Conservation (phyloP, 2,113 vertebrate genomes). For the Hydrochoerus hydrochaeris region DNA sequence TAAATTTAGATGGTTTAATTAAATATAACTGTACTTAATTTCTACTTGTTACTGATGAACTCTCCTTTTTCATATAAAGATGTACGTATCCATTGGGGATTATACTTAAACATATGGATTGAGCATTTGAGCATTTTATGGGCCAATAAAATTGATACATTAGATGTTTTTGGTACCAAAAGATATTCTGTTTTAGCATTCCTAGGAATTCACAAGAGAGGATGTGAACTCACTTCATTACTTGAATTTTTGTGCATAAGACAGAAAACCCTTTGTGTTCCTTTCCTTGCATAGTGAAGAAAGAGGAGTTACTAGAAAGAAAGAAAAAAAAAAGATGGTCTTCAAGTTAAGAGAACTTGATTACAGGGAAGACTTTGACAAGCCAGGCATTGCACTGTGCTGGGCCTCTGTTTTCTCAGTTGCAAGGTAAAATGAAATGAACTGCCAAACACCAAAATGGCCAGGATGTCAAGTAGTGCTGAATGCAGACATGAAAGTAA, state of each 20-base stretch:
- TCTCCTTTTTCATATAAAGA: neutral
- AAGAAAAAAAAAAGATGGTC: neutral
- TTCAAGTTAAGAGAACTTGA: neutral
- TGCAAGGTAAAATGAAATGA: neutral
- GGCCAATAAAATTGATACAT: neutral
- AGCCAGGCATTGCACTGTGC: neutral
- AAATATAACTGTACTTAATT: neutral
- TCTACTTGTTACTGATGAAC: neutral
- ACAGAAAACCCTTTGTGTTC: neutral
- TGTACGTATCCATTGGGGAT: neutral
- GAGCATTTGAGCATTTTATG: slow-evolving; percentile 49
- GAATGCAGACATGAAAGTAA: neutral
- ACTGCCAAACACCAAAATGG: too few relatives aligned
- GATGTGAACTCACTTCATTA: neutral
- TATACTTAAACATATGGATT: slow-evolving; percentile 42
- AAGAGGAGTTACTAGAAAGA: neutral
- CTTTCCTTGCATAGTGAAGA: neutral
- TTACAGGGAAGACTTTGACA: neutral
- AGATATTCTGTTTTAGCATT: neutral
- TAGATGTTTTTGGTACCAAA: slow-evolving; percentile 5
- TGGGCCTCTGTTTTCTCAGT: neutral
- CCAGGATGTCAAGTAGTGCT: neutral
- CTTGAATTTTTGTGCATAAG: neutral
- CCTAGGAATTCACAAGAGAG: neutral
- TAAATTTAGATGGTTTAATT: neutral